Evolutionary conservation across 1,140 invertebrate genomes (phyloP), one percentile per base, ranked within the genome.

Genomic region (Cataglyphis hispanica): DNA sequence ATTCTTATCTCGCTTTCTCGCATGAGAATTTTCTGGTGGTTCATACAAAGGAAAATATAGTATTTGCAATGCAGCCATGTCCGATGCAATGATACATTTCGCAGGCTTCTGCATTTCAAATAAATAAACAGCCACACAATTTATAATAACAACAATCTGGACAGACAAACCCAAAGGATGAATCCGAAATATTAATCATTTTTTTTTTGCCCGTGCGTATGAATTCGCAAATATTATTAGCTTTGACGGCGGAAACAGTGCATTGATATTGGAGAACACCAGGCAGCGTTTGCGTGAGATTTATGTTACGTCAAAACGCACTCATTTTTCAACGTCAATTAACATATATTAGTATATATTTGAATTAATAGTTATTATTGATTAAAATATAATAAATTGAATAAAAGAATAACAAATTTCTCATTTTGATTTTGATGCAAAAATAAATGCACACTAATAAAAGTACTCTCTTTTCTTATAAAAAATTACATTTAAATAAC

Each of bases 131-230:
- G 19, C 11, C 10, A 31, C 16, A n/a, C 75, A 67, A 78, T 78
- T 78, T 67, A 43, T 50, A 67, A 46, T 61, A 80, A 69, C 25
- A 80, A 58, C 19, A 81, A 70, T 58, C 37, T 22, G n/a, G 10
- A 0, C 27, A 5, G 5, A 53, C 7, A 25, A 40, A 34, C 16
- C 2, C 25, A 11, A 22, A 70, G 34, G 5, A 19, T 70, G 10
- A 25, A 56, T 8, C n/a, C 10, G 25, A 40, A 81, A 81, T 70
- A 81, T 70, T 81, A 81, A 80, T 69, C 64, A n/a, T 81, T 72
- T 72, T 60, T 53, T 72, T 72, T 70, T 50, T 58, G 63, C 56
- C 50, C 40, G 46, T n/a, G 10, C 43, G 27, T 58, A 58, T n/a
- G 60, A 58, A 19, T 58, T 43, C 46, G 50, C 25, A 40, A 81